Conservation (phyloP, 2,797 vertebrate species). For the Peromyscus melanophrys region DNA sequence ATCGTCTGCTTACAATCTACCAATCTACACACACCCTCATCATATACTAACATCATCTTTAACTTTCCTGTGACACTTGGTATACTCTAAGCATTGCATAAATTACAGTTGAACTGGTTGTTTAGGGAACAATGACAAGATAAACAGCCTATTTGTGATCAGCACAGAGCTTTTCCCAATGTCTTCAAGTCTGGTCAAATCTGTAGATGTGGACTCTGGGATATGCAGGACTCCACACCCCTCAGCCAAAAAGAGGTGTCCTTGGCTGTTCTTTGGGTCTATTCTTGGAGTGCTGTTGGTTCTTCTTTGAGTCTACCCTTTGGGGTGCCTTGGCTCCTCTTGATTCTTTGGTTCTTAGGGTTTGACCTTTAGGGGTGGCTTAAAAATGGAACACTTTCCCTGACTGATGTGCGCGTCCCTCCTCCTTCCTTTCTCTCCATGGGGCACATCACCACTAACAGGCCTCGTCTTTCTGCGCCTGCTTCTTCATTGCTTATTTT, state of each 20-base stretch:
- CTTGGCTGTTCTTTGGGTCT: too few species aligned
- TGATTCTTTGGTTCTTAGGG: neutral
- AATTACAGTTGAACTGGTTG: neutral
- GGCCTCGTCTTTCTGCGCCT: neutral
- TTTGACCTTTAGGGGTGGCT: fast-evolving
- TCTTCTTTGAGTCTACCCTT: neutral
- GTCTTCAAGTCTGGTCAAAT: neutral
- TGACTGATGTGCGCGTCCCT: fast-evolving
- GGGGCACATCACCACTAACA: fast-evolving
- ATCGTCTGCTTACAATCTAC: neutral
- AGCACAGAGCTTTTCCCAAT: neutral
- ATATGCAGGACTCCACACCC: neutral
- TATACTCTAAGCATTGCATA: neutral
- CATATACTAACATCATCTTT: neutral
- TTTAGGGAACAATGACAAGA: neutral
- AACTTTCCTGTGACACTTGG: neutral
- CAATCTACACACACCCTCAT: neutral
- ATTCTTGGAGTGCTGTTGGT: neutral
- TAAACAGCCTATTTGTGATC: neutral
- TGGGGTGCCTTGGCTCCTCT: neutral
- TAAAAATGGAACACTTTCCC: fast-evolving
- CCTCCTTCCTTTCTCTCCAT: fast-evolving
- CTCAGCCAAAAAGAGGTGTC: neutral
- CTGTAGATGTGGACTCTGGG: too few species aligned
- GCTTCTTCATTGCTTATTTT: neutral